A percentile compares a stretch with the other conserved stretches of the same genome.
These are phyloP conservation scores for Aurelia coerulea DNA, from an alignment of 30 jellyfish, hydroid and myxozoan species.

Conservation along the genomic window DNA sequence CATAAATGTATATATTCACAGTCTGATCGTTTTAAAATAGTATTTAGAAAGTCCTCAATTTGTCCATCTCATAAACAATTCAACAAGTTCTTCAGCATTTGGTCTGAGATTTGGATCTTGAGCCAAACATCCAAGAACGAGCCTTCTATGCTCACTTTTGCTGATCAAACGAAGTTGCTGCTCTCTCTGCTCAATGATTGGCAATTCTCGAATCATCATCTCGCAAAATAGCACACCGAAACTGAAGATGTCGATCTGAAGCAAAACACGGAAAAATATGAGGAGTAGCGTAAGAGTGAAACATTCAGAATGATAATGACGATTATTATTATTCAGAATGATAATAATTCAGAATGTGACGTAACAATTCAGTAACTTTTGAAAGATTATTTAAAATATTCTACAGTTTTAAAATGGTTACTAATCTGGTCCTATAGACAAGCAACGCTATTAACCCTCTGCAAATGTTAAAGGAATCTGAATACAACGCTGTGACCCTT, in stretches of 20 bases:
- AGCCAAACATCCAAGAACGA: constrained; percentile 58
- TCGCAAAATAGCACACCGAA: constrained; percentile 96
- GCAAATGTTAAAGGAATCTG: no score
- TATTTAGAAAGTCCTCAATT: no score
- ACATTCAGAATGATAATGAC: not conserved
- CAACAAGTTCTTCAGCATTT: constrained; percentile 41
- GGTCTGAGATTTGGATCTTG: constrained; percentile 56
- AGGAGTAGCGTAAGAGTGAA: not conserved
- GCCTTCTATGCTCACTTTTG: constrained; percentile 43
- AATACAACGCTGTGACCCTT: no score
- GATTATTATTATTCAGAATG: not conserved
- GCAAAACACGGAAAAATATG: not conserved
- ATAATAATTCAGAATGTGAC: not conserved
- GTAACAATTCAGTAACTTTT: no score
- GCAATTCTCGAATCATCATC: constrained; percentile 86
- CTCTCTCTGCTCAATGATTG: constrained; percentile 81
- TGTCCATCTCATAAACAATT: constrained; percentile 20
- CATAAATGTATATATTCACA: no score
- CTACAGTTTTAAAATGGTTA: no score
- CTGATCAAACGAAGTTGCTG: constrained; percentile 67
- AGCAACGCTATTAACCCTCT: no score
- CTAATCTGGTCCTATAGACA: no score
- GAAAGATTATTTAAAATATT: no score
- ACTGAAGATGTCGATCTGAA: constrained; percentile 86
- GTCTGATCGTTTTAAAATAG: no score